A percentile compares a stretch with the other conserved stretches of the same genome.
These are phyloP conservation scores for Vespertilio murinus DNA, from an alignment of 2,797 vertebrate genomes.

Conservation along the genomic window DNA sequence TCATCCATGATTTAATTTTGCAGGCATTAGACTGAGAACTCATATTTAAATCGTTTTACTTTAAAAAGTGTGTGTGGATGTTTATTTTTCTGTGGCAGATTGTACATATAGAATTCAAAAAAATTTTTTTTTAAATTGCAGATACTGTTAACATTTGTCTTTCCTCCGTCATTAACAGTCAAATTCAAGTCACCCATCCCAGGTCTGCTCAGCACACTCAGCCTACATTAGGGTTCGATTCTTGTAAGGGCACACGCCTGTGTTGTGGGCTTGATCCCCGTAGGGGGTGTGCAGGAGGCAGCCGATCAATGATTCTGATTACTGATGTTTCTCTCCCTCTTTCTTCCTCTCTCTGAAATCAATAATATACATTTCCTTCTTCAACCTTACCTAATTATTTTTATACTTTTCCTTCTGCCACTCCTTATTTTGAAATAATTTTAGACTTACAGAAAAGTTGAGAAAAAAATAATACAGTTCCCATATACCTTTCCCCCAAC, in stretches of 20 bases:
- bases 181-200: background rate
- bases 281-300: no score
- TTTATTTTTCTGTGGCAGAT: slow-evolving; percentile 11
- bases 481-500: background rate
- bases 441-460: background rate
- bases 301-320: no score
- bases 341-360: no score
- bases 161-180: background rate
- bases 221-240: background rate
- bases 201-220: background rate
- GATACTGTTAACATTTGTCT: slow-evolving; percentile 8
- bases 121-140: slow-evolving; percentile 3
- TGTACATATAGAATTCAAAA: slow-evolving; percentile 44
- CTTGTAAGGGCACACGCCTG: no score
- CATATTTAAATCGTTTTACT: background rate
- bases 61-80: background rate
- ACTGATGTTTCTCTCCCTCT: no score
- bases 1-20: background rate
- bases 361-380: background rate
- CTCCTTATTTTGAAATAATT: slow-evolving; percentile 36
- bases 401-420: background rate
- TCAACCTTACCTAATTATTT: background rate
- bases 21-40: background rate
- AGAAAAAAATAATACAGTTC: background rate
- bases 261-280: no score